Percentiles rank a stretch among this genome's conserved stretches.
Conservation (phyloP, 2,113 vertebrate genomes). For the Dendrocopos noguchii region DNA sequence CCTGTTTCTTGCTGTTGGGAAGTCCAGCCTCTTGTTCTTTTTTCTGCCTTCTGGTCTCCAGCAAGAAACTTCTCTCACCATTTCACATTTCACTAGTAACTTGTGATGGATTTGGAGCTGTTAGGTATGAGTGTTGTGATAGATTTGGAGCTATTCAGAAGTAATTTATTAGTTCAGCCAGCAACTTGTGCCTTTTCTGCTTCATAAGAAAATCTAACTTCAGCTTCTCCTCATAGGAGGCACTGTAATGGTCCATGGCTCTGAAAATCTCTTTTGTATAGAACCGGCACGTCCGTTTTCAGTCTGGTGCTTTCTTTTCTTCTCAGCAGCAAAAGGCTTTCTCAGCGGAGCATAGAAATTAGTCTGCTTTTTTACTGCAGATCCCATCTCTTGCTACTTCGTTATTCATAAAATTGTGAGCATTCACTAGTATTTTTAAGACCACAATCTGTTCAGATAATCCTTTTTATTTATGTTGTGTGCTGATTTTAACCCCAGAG, state of each 20-base stretch:
- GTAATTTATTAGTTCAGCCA: background rate
- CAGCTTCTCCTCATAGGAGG: background rate
- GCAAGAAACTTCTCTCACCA: background rate
- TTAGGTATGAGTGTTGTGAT: background rate
- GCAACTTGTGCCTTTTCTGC: background rate
- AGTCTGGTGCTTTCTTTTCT: background rate
- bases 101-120: background rate
- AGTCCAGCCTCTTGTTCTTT: background rate
- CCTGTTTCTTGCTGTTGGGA: background rate
- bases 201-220: background rate
- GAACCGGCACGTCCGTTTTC: background rate
- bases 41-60: background rate
- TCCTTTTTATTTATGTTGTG: background rate
- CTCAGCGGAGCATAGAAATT: background rate
- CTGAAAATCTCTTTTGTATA: background rate
- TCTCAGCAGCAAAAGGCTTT: background rate
- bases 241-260: background rate
- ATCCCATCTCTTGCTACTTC: background rate
- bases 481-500: background rate
- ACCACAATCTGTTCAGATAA: background rate
- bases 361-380: background rate
- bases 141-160: background rate
- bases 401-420: background rate
- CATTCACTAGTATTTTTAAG: background rate
- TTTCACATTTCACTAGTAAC: background rate